Percentiles rank a stretch among this genome's conserved stretches.
These are phyloP conservation scores for Acleris laterana DNA, from an alignment of 2,888 invertebrate species.

Conservation along the genomic window DNA sequence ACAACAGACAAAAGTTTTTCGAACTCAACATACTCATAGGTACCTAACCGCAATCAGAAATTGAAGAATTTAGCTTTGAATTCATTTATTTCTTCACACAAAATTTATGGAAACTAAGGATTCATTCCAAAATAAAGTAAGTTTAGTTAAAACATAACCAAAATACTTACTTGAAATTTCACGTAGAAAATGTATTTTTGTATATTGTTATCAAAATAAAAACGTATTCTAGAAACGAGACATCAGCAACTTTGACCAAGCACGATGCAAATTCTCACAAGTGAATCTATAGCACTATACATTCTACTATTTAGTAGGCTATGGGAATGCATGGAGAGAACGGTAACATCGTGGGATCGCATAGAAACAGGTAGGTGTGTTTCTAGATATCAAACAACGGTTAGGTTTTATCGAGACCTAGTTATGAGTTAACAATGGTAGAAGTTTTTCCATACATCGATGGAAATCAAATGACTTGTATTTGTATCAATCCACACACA, in stretches of 20 bases:
- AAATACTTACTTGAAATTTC: background rate
- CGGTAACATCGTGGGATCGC: conserved; percentile 38
- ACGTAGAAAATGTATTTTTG: no score
- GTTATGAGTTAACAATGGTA: conserved; percentile 35
- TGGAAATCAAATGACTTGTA: conserved; percentile 14
- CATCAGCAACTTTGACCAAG: conserved; percentile 8
- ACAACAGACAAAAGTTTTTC: no score
- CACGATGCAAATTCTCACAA: conserved; percentile 22
- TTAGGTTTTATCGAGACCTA: conserved; percentile 35
- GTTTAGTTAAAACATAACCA: background rate
- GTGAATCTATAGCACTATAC: conserved; percentile 22
- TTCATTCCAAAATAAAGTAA: no score
- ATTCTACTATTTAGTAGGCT: conserved; percentile 39
- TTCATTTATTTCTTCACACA: no score
- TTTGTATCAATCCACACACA: conserved; percentile 6
- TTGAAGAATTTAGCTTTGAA: no score
- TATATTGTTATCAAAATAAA: background rate
- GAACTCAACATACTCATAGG: no score
- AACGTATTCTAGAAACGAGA: conserved; percentile 2
- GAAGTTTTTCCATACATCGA: conserved; percentile 29
- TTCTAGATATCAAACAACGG: conserved; percentile 37
- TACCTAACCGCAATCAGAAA: no score
- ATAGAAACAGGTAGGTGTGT: conserved; percentile 20
- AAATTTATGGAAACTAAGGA: no score
- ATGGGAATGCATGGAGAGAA: conserved; percentile 39